phyloP scores from a whole-genome alignment of 2,888 invertebrate species.

The Fragum sueziense region DNA sequence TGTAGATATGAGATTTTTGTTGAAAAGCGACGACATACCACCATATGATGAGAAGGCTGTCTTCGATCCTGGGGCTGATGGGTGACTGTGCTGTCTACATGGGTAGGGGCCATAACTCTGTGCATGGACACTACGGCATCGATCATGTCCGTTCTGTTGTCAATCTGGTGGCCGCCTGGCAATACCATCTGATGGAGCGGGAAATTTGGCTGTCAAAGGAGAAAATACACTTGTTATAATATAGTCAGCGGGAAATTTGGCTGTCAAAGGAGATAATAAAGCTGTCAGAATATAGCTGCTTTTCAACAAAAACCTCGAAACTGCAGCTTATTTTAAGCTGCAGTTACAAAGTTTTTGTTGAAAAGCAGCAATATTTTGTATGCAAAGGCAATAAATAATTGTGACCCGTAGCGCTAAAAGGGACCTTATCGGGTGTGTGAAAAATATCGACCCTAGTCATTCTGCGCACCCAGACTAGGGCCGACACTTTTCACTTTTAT shows the following conservation, averaged over 20 bases:
- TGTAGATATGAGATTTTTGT: too few relatives aligned
- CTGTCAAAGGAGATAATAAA: not conserved
- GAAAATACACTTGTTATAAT: not conserved
- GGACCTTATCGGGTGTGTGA: too few relatives aligned
- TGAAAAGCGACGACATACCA: not conserved
- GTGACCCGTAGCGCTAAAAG: too few relatives aligned
- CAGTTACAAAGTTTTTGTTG: too few relatives aligned
- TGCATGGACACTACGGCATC: conserved; percentile 65
- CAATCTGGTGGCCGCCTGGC: conserved; percentile 12
- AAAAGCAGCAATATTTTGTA: too few relatives aligned
- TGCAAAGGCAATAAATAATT: too few relatives aligned
- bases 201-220: conserved; percentile 3
- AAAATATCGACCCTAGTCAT: too few relatives aligned
- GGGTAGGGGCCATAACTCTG: conserved; percentile 73
- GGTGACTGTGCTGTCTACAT: conserved; percentile 73
- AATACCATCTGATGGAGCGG: conserved; percentile 18
- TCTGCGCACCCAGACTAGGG: too few relatives aligned
- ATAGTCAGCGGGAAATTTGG: not conserved
- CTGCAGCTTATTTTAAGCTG: too few relatives aligned
- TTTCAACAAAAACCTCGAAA: too few relatives aligned
- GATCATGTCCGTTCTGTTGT: conserved; percentile 9
- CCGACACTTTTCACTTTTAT: too few relatives aligned
- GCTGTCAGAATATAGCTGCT: too few relatives aligned
- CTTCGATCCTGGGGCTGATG: conserved; percentile 62
- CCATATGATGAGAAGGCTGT: not conserved